These are phyloP conservation scores for Periplaneta americana DNA, from an alignment of 1,140 invertebrate genomes.

Conservation along the genomic window DNA sequence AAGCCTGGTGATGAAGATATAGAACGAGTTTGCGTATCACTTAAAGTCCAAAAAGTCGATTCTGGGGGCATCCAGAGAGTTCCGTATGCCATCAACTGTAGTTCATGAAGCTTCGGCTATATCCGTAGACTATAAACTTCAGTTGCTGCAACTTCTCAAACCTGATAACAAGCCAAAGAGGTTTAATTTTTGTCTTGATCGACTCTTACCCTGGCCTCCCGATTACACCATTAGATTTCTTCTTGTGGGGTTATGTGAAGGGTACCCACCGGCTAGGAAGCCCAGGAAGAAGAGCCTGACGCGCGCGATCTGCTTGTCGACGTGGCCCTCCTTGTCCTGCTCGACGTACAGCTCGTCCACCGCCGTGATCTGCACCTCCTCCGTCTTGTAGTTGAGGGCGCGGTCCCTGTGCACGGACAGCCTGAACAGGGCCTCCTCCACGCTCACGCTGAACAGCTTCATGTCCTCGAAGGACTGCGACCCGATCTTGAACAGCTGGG, in stretches of 20 bases:
- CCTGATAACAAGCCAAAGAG: too few relatives aligned
- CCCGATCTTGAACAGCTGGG: slow-evolving; percentile 94
- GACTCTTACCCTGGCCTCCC: too few relatives aligned
- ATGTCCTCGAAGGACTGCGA: slow-evolving; percentile 84
- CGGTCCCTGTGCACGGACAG: slow-evolving; percentile 79
- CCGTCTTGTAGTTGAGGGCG: slow-evolving; percentile 93
- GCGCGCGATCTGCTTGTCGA: slow-evolving; percentile 89
- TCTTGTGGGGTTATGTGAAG: neutral
- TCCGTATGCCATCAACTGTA: too few relatives aligned
- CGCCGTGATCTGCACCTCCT: slow-evolving; percentile 94
- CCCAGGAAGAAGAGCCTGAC: slow-evolving; percentile 94
- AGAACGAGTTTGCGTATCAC: too few relatives aligned
- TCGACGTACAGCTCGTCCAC: slow-evolving; percentile 96
- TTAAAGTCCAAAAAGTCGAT: too few relatives aligned
- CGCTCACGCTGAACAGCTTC: slow-evolving; percentile 80
- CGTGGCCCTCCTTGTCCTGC: slow-evolving; percentile 78
- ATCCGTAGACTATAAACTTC: too few relatives aligned
- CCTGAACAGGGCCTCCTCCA: slow-evolving; percentile 88
- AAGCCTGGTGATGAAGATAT: too few relatives aligned
- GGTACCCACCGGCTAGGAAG: slow-evolving; percentile 68
- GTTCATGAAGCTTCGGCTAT: too few relatives aligned
- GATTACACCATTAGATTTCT: too few relatives aligned
- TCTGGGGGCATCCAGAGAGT: too few relatives aligned
- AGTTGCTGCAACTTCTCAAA: too few relatives aligned
- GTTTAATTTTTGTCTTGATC: too few relatives aligned